These are phyloP conservation scores for Echiichthys vipera DNA, from an alignment of 2,797 vertebrate genomes.

Conservation along the genomic window DNA sequence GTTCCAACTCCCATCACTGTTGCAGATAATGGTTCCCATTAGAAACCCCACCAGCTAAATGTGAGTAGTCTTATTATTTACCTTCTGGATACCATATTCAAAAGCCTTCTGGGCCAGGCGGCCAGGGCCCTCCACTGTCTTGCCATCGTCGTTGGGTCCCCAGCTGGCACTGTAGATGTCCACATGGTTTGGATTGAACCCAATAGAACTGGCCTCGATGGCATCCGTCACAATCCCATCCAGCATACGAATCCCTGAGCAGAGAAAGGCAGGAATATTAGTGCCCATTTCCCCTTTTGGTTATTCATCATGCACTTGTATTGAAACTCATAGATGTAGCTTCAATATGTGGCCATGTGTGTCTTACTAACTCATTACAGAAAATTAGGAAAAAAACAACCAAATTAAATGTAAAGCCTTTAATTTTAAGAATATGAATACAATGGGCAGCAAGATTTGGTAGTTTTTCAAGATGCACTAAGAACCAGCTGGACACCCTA, in stretches of 20 bases:
- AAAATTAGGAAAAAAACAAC: background rate
- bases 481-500: slow-evolving; percentile 21
- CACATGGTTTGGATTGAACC: slow-evolving; percentile 95
- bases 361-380: background rate
- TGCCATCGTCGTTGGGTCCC: slow-evolving; percentile 98
- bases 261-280: background rate
- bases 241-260: slow-evolving; percentile 93
- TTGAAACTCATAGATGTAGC: background rate
- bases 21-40: slow-evolving; percentile 19
- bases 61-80: slow-evolving; percentile 59
- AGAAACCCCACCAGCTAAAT: slow-evolving; percentile 21
- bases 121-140: slow-evolving; percentile 97
- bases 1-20: slow-evolving; percentile 23
- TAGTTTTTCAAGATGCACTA: slow-evolving; percentile 16
- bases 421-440: background rate
- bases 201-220: slow-evolving; percentile 98
- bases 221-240: slow-evolving; percentile 98
- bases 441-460: background rate
- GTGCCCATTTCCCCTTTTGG: background rate
- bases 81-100: slow-evolving; percentile 96
- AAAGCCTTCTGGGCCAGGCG: slow-evolving; percentile 97
- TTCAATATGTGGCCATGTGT: background rate
- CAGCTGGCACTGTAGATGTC: slow-evolving; percentile 99
- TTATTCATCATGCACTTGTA: background rate
- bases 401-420: background rate